Percentiles rank a stretch among this genome's conserved stretches.
phyloP scores from a whole-genome alignment of 2,888 invertebrate species.

The Magallana nippona region DNA sequence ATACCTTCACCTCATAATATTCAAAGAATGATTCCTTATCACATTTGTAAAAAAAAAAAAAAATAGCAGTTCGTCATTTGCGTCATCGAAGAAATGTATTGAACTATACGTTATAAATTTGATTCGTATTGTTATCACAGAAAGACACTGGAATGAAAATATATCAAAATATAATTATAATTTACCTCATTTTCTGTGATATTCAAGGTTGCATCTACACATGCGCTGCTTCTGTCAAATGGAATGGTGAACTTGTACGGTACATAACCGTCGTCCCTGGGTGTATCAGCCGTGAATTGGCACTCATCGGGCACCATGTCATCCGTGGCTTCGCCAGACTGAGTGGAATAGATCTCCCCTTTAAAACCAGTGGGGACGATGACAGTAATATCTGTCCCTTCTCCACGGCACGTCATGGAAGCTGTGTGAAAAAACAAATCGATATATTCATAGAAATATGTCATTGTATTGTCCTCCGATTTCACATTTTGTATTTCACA shows the following conservation, averaged over 20 bases:
- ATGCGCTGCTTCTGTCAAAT: constrained; percentile 22
- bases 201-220: constrained; percentile 30
- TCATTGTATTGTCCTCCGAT: no score
- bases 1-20: no score
- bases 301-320: background rate
- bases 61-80: no score
- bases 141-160: no score
- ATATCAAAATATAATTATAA: background rate
- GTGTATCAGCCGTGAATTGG: background rate
- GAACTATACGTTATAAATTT: no score
- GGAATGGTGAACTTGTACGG: constrained; percentile 21
- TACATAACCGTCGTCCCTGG: background rate
- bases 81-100: no score
- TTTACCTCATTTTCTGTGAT: background rate
- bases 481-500: no score
- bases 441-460: no score
- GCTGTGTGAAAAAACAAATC: background rate
- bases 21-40: no score
- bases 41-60: no score
- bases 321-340: background rate
- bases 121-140: no score
- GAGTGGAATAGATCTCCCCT: constrained; percentile 8
- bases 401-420: background rate
- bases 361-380: background rate
- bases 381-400: constrained; percentile 1